Evolutionary conservation across 2,113 vertebrate genomes (phyloP).

Genomic region (Zingel zingel): DNA sequence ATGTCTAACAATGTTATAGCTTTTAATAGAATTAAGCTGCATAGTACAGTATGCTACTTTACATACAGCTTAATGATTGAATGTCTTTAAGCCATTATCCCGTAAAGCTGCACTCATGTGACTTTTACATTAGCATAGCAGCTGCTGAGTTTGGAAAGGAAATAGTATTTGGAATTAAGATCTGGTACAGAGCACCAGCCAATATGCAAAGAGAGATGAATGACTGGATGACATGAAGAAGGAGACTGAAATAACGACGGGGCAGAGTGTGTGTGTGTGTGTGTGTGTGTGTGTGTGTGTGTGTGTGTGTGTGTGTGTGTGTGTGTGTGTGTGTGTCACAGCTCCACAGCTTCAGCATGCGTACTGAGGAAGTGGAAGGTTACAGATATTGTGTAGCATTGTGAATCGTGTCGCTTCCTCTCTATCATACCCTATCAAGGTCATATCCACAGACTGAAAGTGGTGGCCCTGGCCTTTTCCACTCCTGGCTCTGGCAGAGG

Average conservation of each 20-base stretch:
- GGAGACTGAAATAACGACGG: conserved; percentile 70
- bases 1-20: conserved; percentile 9
- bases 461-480: conserved; percentile 82
- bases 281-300: conserved; percentile 20
- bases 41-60: conserved; percentile 29
- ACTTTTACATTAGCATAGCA: conserved; percentile 44
- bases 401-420: conserved; percentile 80
- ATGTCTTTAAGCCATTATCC: conserved; percentile 50
- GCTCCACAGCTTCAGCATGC: conserved; percentile 68
- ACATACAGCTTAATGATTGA: conserved; percentile 36
- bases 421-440: conserved; percentile 84
- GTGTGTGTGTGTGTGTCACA: conserved; percentile 58
- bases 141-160: conserved; percentile 41
- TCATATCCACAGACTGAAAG: conserved; percentile 81
- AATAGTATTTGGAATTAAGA: conserved; percentile 48
- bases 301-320: conserved; percentile 33
- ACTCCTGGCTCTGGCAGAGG: conserved; percentile 80
- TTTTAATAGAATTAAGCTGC: conserved; percentile 40
- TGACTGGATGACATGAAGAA: conserved; percentile 67
- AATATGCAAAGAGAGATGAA: conserved; percentile 62
- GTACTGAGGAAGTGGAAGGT: conserved; percentile 71
- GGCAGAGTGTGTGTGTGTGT: conserved; percentile 53
- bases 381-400: conserved; percentile 81
- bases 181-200: conserved; percentile 53
- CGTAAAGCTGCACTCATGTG: conserved; percentile 40